These are phyloP conservation scores for Tryphoninae sp. DNA, from an alignment of 2,888 invertebrate species.

Conservation along the genomic window DNA sequence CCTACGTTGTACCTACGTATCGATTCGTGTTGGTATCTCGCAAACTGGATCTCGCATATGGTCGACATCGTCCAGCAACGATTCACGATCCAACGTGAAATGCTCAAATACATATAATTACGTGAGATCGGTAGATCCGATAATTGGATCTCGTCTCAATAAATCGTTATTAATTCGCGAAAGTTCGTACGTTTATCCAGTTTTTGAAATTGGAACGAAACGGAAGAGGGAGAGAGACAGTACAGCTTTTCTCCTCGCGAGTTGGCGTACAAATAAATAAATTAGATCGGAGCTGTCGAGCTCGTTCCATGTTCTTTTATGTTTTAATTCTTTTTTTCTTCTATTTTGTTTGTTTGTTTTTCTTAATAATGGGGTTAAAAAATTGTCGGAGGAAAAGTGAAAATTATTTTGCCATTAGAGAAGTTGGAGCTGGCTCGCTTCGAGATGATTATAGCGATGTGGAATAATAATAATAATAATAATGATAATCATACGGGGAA, in stretches of 20 bases:
- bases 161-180: slow-evolving; percentile 34
- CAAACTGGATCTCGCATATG: slow-evolving; percentile 37
- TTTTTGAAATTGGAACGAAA: too few species aligned
- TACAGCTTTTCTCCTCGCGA: too few species aligned
- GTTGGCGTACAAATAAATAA: slow-evolving; percentile 8
- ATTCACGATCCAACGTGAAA: slow-evolving; percentile 3
- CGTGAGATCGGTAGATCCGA: background rate
- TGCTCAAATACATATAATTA: slow-evolving; percentile 1
- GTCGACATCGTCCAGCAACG: background rate
- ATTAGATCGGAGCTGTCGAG: background rate
- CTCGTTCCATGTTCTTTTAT: background rate
- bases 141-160: slow-evolving; percentile 7
- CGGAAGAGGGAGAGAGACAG: too few species aligned
- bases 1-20: background rate
- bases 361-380: background rate
- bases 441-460: slow-evolving; percentile 31
- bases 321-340: background rate
- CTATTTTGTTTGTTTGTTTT: background rate
- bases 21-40: background rate
- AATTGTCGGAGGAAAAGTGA: slow-evolving; percentile 53
- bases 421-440: slow-evolving; percentile 3
- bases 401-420: slow-evolving; percentile 66
- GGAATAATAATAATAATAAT: slow-evolving; percentile 29
- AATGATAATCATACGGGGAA: slow-evolving; percentile 30
- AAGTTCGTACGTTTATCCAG: background rate